These are phyloP conservation scores for Ovibos moschatus DNA, from an alignment of 2,113 vertebrate species.

Conservation along the genomic window DNA sequence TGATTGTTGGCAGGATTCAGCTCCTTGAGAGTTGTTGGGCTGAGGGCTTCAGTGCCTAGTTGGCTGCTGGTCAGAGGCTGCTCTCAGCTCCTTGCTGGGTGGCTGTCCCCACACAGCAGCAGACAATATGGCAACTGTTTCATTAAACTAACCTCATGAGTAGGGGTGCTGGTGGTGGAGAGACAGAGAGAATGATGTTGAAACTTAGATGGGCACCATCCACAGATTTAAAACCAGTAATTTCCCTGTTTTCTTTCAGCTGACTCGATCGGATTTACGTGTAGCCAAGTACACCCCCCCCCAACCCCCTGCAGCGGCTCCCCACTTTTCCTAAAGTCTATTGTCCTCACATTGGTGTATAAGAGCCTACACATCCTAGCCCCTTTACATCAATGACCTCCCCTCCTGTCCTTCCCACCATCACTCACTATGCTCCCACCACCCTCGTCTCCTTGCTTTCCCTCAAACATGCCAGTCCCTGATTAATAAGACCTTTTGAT, in stretches of 20 bases:
- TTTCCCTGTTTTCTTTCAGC: neutral
- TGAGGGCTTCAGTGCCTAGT: neutral
- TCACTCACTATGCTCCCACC: neutral
- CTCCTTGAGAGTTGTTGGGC: neutral
- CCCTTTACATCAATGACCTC: accelerated
- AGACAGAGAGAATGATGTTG: neutral
- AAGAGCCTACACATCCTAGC: neutral
- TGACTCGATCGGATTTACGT: neutral
- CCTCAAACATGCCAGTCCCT: neutral
- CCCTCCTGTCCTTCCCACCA: accelerated
- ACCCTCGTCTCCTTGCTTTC: neutral
- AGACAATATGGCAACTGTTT: neutral
- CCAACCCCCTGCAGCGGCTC: accelerated
- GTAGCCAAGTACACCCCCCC: neutral
- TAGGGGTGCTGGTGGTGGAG: neutral
- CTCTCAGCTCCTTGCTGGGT: neutral
- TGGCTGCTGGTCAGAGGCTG: neutral
- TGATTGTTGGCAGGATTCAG: neutral
- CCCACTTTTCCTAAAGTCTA: neutral
- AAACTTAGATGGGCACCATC: neutral
- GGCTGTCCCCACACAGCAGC: neutral
- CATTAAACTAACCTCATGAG: neutral
- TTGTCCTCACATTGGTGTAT: neutral
- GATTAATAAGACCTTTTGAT: neutral
- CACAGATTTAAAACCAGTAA: neutral